phyloP scores from a whole-genome alignment of 2,113 vertebrate genomes.

The Aplodontia rufa region DNA sequence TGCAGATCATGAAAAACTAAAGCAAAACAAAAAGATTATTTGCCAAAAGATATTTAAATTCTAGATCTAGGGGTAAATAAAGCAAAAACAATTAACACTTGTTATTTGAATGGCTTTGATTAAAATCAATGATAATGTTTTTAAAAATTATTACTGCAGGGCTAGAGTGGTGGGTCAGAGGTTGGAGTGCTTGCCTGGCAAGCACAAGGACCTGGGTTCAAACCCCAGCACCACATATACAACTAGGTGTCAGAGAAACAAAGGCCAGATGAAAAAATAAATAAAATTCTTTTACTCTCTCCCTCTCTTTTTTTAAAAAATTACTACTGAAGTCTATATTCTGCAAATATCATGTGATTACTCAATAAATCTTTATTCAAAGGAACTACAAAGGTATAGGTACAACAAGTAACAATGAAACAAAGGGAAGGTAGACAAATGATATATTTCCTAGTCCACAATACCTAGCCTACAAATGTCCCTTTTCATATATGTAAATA shows the following conservation, averaged over 20 bases:
- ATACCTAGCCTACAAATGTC: not conserved
- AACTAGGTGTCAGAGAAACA: too few species aligned
- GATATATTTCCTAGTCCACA: not conserved
- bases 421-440: not conserved
- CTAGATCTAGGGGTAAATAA: not conserved
- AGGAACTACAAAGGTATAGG: not conserved
- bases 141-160: too few species aligned
- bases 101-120: not conserved
- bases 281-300: too few species aligned
- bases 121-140: slow-evolving; percentile 5
- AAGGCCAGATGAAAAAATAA: too few species aligned
- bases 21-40: slow-evolving; percentile 8
- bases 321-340: not conserved
- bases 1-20: slow-evolving; percentile 4
- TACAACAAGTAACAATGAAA: slow-evolving; percentile 13
- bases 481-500: slow-evolving; percentile 21
- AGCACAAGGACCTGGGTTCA: too few species aligned
- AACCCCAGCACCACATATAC: too few species aligned
- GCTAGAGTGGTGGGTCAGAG: too few species aligned
- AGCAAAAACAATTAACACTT: not conserved
- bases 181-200: too few species aligned
- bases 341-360: not conserved
- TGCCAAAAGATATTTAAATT: not conserved
- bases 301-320: slow-evolving; percentile 20
- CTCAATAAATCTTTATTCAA: slow-evolving; percentile 8